Evolutionary conservation across 2,113 vertebrate species (phyloP).

Genomic region (Corythoichthys haematopterus): DNA sequence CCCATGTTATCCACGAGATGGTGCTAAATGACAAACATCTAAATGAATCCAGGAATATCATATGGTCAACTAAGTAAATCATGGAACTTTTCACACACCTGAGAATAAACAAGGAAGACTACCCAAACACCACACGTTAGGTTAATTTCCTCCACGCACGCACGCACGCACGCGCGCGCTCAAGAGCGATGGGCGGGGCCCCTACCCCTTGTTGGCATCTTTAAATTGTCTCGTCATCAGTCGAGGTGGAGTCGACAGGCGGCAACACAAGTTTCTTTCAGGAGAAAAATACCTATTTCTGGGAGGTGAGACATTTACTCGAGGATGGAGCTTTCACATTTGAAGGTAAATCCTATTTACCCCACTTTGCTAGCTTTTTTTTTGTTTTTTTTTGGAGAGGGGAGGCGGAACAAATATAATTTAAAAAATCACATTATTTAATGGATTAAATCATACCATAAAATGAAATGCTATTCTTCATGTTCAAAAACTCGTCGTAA

Average conservation of each 20-base stretch:
- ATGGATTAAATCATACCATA: not conserved
- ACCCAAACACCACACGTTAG: not conserved
- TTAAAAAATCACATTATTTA: not conserved
- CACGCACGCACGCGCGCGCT: not conserved
- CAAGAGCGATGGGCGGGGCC: not conserved
- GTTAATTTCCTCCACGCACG: not conserved
- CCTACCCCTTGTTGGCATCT: not conserved
- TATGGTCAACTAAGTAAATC: not conserved
- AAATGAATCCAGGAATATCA: not conserved
- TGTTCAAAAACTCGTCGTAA: not conserved
- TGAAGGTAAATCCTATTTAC: not conserved
- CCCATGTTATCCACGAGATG: not conserved
- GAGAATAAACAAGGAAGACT: not conserved
- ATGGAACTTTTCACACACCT: not conserved
- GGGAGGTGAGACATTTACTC: not conserved
- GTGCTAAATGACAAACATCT: not conserved
- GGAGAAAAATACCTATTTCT: slow-evolving; percentile 1
- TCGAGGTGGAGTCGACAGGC: not conserved
- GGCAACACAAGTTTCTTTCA: not conserved
- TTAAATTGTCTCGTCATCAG: not conserved
- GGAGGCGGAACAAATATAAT: too few species aligned
- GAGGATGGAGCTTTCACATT: not conserved
- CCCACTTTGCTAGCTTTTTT: not conserved
- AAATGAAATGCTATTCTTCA: not conserved
- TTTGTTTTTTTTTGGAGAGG: not conserved